Evolutionary conservation across 2,113 vertebrate genomes (phyloP), one percentile per base, ranked within the genome.

Genomic region (Nothocercus nigrocapillus): DNA sequence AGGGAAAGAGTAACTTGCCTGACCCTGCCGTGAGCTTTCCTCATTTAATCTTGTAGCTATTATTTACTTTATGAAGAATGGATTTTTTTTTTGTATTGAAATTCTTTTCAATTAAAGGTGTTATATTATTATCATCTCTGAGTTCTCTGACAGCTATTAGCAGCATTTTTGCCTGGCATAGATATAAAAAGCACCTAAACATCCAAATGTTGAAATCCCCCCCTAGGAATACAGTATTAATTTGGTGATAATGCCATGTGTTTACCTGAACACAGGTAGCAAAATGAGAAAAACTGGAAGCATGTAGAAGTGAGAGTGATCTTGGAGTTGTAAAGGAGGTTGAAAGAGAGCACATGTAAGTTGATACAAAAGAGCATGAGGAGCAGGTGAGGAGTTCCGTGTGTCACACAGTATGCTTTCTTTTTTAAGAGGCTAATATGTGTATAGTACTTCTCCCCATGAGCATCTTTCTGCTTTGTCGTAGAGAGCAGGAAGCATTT

Each of bases 91-190:
- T 88, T 73, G 11, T 89, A 68, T 70, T 79, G 30, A 64, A 18
- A 4, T 2, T 79, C 89, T 81, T 38, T 93, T 94, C 92, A 90
- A 92, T 92, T 82, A 79, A 88, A 89, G 54, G 12, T 15, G 5
- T 82, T 82, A 4, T 89, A 17, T 93, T 85, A 40, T 76, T 85
- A 27, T 93, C 49, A 30, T 93, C 49, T 5, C 69, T 53, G 66
- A 92, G 73, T 86, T 82, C 17, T 83, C 34, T 86, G 73, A 68
- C 81, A 68, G 85, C 77, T 88, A 27, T 83, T 87, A 66, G 25
- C 45, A 78, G 44, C 1, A 0, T 79, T 53, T 88, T 91, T 88
- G 32, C 13, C 59, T 74, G 61, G 15, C 78, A 8, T 24, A 47
- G 64, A 15, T 88, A 6, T 14, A 53, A 61, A 18, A 45, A 87